phyloP scores from a whole-genome alignment of 1,140 invertebrate species.

The Zaprionus davidi region DNA sequence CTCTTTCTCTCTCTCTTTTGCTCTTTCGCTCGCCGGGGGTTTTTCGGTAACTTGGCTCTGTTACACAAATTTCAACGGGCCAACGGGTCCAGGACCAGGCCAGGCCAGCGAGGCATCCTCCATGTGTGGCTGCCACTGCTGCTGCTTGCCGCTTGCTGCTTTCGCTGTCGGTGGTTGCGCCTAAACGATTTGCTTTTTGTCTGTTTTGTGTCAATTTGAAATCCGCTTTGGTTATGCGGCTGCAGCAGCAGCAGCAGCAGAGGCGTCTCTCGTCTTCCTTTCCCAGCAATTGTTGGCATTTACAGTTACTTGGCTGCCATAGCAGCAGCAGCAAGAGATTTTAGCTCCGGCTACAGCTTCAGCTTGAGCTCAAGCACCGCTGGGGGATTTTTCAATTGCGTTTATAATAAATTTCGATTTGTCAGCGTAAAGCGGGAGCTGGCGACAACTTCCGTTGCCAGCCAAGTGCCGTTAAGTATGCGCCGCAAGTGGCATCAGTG shows the following conservation, averaged over 20 bases:
- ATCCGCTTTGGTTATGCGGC: slow-evolving; percentile 74
- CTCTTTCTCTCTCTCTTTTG: slow-evolving; percentile 9
- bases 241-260: neutral
- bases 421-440: slow-evolving; percentile 65
- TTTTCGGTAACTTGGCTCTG: slow-evolving; percentile 44
- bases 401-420: slow-evolving; percentile 82
- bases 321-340: slow-evolving; percentile 17
- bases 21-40: slow-evolving; percentile 22
- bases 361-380: slow-evolving; percentile 68
- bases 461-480: slow-evolving; percentile 53
- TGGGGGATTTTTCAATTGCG: slow-evolving; percentile 80
- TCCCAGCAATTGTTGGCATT: slow-evolving; percentile 72
- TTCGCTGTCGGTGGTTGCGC: slow-evolving; percentile 62
- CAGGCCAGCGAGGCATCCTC: slow-evolving; percentile 25
- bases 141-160: slow-evolving; percentile 24
- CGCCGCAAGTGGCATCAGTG: slow-evolving; percentile 50
- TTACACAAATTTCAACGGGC: slow-evolving; percentile 50
- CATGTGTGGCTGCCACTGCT: slow-evolving; percentile 33
- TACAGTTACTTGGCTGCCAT: slow-evolving; percentile 76
- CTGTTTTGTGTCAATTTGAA: slow-evolving; percentile 82
- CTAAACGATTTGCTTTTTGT: slow-evolving; percentile 81
- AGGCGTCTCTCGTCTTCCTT: neutral
- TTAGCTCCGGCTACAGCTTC: slow-evolving; percentile 3
- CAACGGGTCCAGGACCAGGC: slow-evolving; percentile 12
- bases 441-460: slow-evolving; percentile 32